Base-by-base conservation (phyloP, 2,888 invertebrate genomes). In the Lottia gigantea region DNA sequence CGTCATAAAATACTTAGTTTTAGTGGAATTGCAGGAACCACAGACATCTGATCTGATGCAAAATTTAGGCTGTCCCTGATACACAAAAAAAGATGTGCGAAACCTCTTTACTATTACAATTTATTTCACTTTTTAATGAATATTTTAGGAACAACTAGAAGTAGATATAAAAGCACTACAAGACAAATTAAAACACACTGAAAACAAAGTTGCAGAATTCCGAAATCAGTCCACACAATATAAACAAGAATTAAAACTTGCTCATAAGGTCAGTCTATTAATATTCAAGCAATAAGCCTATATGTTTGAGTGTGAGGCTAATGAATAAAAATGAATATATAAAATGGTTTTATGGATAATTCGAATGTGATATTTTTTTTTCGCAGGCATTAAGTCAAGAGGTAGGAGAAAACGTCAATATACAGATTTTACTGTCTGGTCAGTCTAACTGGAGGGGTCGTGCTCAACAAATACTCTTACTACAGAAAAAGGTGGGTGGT, bases 381-480 rank as follows among this genome's bases (percentile, higher is more conserved):
- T 71, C 73, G 2, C 71, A 86, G 85, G 86, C 84, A 23, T 69
- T 89, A 19, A 73, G 76, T 55, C 86, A 87, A 73, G 89, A 89
- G 73, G 78, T 88, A 11, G 89, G 89, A 26, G 88, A 88, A 31
- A 84, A 81, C 71, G 82, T 86, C 7, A 86, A 83, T 64, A 75
- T 88, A 14, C 86, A 87, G 75, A 70, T 82, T 3, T 75, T 88
- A 45, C 72, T 88, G 1, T 84, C 81, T 69, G 78, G 74, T 7
- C 78, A 79, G 19, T 82, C 83, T 66, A 83, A 80, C 66, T 88
- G 87, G 87, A 80, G 84, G 63, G 88, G 88, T 7, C 71, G 88
- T 19, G 78, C 85, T 15, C 87, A 88, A 72, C 86, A 87, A 71
- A 85, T 88, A 40, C 66, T 84, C 11, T 75, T 81, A 46, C 78